Evolutionary conservation across 2,113 vertebrate species (phyloP), one percentile per base, ranked within the genome.

Genomic region (Gadus macrocephalus): DNA sequence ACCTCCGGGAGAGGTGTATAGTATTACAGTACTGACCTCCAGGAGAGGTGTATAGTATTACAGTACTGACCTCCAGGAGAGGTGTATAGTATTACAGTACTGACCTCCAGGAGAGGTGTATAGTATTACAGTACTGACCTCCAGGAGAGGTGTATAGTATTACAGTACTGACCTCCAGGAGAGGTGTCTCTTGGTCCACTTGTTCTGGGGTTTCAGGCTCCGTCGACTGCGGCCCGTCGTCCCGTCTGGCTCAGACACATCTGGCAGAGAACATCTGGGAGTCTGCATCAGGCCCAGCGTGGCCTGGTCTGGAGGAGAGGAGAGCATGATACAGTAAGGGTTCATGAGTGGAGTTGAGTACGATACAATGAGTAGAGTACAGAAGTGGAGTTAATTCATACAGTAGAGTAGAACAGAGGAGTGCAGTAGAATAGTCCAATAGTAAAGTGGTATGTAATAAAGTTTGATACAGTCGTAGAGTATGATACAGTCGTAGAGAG

Each of bases 21-120:
- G 42, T 49, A 49, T 49, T 49, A 49, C 12, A 49, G 42, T 11
- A 49, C 42, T 49, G 42, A 49, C 42, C 12, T 49, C 42, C 42
- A 25, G 25, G 25, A 25, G 25, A 25, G 25, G 25, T 25, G 25
- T 25, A 25, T 93, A 49, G 42, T 49, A 49, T 49, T 49, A 49
- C 12, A 49, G 42, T 12, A 49, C 12, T 49, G 6, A 49, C 42
- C 12, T 49, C 42, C 42, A 25, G 25, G 25, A 25, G 25, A 25
- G 25, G 4, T 5, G 31, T 35, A 49, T 49, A 49, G 42, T 49
- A 49, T 49, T 14, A 49, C 31, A 35, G 31, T 12, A 49, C 22
- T 14, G 89, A 99, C 97, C 96, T 97, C 97, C 97, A 98, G 0
- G 97, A 98, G 62, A 99, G 90, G 82, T 95, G 97, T 73, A 94